phyloP scores from a whole-genome alignment of 2,113 vertebrate genomes.

The Lamprologus ornatipinnis region DNA sequence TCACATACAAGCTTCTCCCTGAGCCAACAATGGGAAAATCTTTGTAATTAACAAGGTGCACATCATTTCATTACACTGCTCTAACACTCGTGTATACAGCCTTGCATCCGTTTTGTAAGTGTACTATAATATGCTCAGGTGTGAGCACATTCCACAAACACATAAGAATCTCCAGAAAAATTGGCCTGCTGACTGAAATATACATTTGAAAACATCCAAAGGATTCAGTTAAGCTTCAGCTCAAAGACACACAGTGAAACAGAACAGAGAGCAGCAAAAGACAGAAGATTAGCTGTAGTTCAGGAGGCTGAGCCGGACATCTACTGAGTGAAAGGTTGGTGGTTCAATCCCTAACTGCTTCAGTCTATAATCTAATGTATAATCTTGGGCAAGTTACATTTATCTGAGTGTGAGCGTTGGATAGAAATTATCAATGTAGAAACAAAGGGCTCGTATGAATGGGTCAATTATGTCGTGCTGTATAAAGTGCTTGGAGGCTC shows the following conservation, averaged over 20 bases:
- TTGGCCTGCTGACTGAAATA: neutral
- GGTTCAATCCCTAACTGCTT: neutral
- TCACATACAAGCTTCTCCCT: neutral
- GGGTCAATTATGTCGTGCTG: neutral
- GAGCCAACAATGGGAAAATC: neutral
- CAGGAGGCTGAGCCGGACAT: neutral
- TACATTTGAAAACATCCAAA: neutral
- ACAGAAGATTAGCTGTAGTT: neutral
- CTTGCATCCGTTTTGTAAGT: neutral
- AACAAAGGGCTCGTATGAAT: neutral
- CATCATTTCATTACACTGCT: neutral
- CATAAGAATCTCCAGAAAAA: neutral
- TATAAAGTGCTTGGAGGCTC: neutral
- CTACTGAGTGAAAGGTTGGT: neutral
- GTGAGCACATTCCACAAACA: neutral
- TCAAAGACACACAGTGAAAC: neutral
- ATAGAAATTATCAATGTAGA: neutral
- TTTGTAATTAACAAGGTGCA: neutral
- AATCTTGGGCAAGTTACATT: neutral
- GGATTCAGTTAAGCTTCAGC: neutral
- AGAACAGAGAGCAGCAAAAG: neutral
- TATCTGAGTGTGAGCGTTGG: neutral
- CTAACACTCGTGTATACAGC: neutral
- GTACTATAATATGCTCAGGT: neutral
- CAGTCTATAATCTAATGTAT: neutral